Base-by-base conservation (phyloP, 2,888 invertebrate species). In the Gastracanthus pulcherrimus region DNA sequence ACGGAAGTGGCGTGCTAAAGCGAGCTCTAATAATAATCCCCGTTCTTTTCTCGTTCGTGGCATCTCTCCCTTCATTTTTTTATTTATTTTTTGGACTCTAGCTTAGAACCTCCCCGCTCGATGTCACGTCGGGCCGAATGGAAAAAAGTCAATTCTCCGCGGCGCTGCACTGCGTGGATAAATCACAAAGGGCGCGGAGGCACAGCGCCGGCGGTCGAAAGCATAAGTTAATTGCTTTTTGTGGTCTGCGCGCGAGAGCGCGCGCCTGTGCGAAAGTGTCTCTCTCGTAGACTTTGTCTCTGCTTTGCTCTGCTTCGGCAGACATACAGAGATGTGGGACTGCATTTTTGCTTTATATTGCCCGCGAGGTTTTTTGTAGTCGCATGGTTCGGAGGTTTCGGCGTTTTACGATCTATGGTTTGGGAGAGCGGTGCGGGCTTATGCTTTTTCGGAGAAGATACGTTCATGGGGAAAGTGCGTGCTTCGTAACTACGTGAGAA, bases 201-300 rank as follows among this genome's bases (percentile, higher is more conserved):
- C 2, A 38, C 67, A 45, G 6, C 31, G 51, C 34, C 60, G n/a
- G n/a, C 41, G 51, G 31, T 70, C 55, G 60, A 77, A 29, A 62
- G 34, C 19, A 34, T 66, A 16, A 55, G n/a, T n/a, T 78, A 72
- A 78, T 78, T 78, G 78, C 71, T 41, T 78, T 71, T 13, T 78
- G 78, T n/a, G 78, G 71, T 78, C 31, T 19, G 23, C 51, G 60
- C 70, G 69, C 31, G n/a, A n/a, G n/a, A n/a, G 36, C n/a, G 31
- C 62, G 36, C 4, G 19, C 11, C 23, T n/a, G n/a, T n/a, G n/a
- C 55, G 23, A 19, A 51, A 16, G 16, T 19, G 19, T 7, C 7
- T 38, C 29, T 5, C 51, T 51, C n/a, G 31, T 36, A n/a, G n/a
- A n/a, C 34, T 36, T 70, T 38, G 0, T 31, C 13, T 23, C 34